Evolutionary conservation across 1,140 invertebrate genomes (phyloP).

Genomic region (Drosophila miranda): DNA sequence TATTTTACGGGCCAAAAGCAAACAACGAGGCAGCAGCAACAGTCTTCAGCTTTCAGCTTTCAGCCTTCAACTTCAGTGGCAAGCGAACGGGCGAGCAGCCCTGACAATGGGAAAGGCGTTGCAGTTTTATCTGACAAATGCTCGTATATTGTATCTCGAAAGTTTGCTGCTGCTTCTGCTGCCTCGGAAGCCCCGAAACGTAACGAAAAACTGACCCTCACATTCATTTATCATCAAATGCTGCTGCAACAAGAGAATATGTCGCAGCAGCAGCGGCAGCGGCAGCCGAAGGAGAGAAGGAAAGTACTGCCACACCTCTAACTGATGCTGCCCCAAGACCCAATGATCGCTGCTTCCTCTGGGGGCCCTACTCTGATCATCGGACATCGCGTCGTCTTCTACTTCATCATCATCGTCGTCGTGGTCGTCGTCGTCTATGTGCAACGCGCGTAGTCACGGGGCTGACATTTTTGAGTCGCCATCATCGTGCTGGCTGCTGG

Average conservation of each 20-base stretch:
- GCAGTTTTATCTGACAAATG: constrained; percentile 77
- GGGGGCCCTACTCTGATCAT: constrained; percentile 42
- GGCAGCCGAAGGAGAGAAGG: constrained; percentile 2
- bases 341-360: constrained; percentile 16
- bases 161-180: constrained; percentile 54
- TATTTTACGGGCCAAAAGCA: constrained; percentile 61
- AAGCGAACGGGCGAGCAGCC: not conserved
- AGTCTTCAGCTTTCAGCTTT: constrained; percentile 4
- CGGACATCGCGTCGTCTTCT: constrained; percentile 44
- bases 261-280: constrained; percentile 16
- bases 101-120: constrained; percentile 78
- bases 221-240: constrained; percentile 77
- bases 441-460: constrained; percentile 66
- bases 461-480: constrained; percentile 75
- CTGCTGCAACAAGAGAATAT: constrained; percentile 23
- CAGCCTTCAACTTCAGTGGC: constrained; percentile 39
- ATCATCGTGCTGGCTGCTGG: constrained; percentile 23
- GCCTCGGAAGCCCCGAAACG: constrained; percentile 32
- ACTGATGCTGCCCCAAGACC: not conserved
- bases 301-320: constrained; percentile 60
- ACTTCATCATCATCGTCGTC: constrained; percentile 76
- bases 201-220: constrained; percentile 66
- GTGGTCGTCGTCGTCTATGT: constrained; percentile 61
- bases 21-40: constrained; percentile 17
- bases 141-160: constrained; percentile 70